Conservation (phyloP, 2,797 vertebrate genomes). For the Gambusia yucatana region DNA sequence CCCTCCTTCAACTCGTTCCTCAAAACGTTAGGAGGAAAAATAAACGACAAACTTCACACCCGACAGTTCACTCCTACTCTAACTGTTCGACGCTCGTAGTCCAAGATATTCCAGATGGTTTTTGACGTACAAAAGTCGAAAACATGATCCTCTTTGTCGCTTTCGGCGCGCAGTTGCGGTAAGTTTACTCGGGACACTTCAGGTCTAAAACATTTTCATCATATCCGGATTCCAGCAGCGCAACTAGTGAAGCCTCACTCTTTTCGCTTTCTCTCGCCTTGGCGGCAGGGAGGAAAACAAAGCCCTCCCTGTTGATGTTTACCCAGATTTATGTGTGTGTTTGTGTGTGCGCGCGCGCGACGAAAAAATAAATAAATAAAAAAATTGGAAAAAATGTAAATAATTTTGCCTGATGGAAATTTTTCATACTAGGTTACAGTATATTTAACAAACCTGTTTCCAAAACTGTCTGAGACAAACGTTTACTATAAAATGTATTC, state of each 20-base stretch:
- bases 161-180: constrained; percentile 49
- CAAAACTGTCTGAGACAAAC: neutral
- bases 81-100: neutral
- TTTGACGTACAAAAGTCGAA: neutral
- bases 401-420: neutral
- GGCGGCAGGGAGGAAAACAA: constrained; percentile 40
- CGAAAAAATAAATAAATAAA: neutral
- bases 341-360: too few relatives aligned
- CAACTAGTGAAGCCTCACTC: constrained; percentile 47
- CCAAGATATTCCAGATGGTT: constrained; percentile 18
- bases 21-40: constrained; percentile 16
- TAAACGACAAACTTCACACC: neutral
- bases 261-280: constrained; percentile 53
- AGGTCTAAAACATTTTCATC: constrained; percentile 84
- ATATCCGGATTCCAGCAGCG: constrained; percentile 87
- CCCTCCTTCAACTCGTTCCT: constrained; percentile 31
- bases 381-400: neutral
- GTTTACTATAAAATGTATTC: neutral
- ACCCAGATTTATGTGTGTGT: constrained; percentile 2
- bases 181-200: constrained; percentile 55
- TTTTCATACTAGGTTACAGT: neutral
- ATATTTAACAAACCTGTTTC: neutral
- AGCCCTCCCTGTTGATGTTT: constrained; percentile 55
- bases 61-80: constrained; percentile 28
- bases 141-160: constrained; percentile 18